Conservation (phyloP, 2,888 invertebrate species). For the Allygus modestus region DNA sequence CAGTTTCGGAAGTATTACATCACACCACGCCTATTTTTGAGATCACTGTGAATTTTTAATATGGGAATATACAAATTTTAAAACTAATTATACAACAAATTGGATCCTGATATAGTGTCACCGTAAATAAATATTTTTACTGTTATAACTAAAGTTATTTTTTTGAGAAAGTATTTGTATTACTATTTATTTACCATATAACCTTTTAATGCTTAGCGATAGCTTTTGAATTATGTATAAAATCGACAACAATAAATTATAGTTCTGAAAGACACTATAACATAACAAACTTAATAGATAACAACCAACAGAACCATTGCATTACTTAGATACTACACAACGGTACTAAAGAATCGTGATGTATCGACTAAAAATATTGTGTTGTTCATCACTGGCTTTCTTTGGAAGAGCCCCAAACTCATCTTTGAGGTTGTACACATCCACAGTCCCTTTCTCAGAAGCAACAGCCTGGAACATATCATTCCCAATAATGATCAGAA, state of each 20-base stretch:
- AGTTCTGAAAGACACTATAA: background rate
- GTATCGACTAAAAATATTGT: slow-evolving; percentile 40
- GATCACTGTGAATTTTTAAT: too few relatives aligned
- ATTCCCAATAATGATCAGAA: background rate
- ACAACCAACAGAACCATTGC: background rate
- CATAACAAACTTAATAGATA: background rate
- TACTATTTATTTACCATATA: too few relatives aligned
- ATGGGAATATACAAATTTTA: too few relatives aligned
- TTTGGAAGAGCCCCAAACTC: slow-evolving; percentile 34
- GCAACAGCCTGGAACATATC: slow-evolving; percentile 52
- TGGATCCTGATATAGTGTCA: too few relatives aligned
- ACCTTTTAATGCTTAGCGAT: too few relatives aligned
- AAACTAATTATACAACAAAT: too few relatives aligned
- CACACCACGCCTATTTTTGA: too few relatives aligned
- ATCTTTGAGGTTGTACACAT: slow-evolving; percentile 55
- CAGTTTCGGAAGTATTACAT: too few relatives aligned
- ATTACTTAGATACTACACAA: background rate
- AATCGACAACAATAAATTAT: slow-evolving; percentile 8
- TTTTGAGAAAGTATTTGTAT: too few relatives aligned
- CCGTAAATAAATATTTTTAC: too few relatives aligned
- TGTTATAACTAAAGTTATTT: too few relatives aligned
- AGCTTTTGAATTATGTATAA: background rate
- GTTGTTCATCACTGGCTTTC: slow-evolving; percentile 19
- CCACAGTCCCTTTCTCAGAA: slow-evolving; percentile 52
- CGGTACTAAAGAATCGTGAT: slow-evolving; percentile 26